Percentiles rank a stretch among this genome's conserved stretches.
These are phyloP conservation scores for Eleginops maclovinus DNA, from an alignment of 2,113 vertebrate genomes.

Conservation along the genomic window DNA sequence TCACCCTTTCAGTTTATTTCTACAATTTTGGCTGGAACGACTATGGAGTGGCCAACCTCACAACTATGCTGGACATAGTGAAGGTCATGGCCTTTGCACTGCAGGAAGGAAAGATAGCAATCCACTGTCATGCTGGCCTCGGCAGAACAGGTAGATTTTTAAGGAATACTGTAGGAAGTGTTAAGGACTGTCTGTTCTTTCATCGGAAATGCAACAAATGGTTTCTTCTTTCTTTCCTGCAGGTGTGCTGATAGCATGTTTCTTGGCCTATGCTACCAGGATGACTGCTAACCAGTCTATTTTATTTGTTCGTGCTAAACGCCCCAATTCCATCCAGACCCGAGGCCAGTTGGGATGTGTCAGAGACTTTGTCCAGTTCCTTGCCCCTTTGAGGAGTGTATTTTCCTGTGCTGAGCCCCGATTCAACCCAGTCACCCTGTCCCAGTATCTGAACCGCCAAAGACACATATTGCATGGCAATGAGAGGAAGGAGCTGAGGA, in stretches of 20 bases:
- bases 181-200: neutral
- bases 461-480: conserved; percentile 92
- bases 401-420: conserved; percentile 90
- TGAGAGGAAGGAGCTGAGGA: conserved; percentile 90
- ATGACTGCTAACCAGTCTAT: conserved; percentile 96
- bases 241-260: conserved; percentile 96
- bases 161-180: neutral
- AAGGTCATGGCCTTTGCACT: conserved; percentile 94
- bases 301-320: conserved; percentile 90
- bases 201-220: neutral
- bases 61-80: conserved; percentile 91
- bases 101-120: conserved; percentile 92
- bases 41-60: conserved; percentile 92
- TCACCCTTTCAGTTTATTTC: conserved; percentile 91
- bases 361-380: conserved; percentile 91
- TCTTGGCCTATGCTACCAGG: conserved; percentile 91
- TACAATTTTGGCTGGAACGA: conserved; percentile 97
- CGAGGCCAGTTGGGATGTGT: conserved; percentile 92
- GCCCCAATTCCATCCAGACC: conserved; percentile 95
- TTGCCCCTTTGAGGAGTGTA: conserved; percentile 89
- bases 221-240: conserved; percentile 10
- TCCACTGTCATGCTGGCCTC: conserved; percentile 95
- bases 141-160: conserved; percentile 91
- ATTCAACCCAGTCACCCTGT: conserved; percentile 87
- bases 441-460: conserved; percentile 93